Conservation (phyloP, 2,888 invertebrate genomes). For the Lepetodrilus schrolli region DNA sequence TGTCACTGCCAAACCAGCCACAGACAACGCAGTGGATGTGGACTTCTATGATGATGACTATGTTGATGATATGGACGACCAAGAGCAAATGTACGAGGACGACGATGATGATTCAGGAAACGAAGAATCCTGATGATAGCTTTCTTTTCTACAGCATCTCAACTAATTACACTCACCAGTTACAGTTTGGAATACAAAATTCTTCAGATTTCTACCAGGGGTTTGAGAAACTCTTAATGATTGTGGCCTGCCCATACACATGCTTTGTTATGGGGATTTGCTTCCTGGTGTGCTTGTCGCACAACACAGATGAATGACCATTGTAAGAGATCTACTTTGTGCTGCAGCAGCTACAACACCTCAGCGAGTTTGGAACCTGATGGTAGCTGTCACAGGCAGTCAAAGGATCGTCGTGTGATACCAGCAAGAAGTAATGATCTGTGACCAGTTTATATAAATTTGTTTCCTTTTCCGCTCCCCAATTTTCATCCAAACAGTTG, state of each 20-base stretch:
- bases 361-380: too few relatives aligned
- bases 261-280: neutral
- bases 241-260: too few relatives aligned
- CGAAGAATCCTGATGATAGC: constrained; percentile 62
- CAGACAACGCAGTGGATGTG: constrained; percentile 63
- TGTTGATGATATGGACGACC: constrained; percentile 63
- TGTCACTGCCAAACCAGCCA: constrained; percentile 86
- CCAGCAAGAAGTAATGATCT: too few relatives aligned
- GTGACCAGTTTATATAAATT: too few relatives aligned
- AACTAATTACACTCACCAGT: constrained; percentile 18
- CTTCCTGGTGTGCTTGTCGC: neutral
- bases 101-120: constrained; percentile 70
- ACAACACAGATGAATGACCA: too few relatives aligned
- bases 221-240: neutral
- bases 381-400: too few relatives aligned
- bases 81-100: constrained; percentile 60
- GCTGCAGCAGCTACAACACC: too few relatives aligned
- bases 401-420: too few relatives aligned
- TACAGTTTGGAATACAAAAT: neutral
- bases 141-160: neutral
- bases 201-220: neutral
- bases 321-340: too few relatives aligned
- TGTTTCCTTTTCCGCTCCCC: too few relatives aligned
- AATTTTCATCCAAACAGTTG: too few relatives aligned
- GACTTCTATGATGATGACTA: constrained; percentile 68